phyloP scores from a whole-genome alignment of 1,140 invertebrate species.

The Megalonaias nervosa region DNA sequence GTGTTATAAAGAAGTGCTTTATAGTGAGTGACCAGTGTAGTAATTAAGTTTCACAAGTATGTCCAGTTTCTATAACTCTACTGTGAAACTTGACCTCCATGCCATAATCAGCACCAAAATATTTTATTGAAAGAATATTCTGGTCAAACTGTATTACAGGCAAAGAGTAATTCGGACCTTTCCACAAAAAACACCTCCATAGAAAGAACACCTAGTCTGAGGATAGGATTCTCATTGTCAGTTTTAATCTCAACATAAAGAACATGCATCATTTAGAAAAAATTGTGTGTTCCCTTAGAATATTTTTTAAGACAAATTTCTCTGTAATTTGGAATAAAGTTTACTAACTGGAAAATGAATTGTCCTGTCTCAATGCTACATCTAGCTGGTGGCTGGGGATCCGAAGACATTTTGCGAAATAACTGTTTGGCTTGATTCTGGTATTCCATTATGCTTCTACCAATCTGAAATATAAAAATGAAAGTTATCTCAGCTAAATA shows the following conservation, averaged over 20 bases:
- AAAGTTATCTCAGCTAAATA: no score
- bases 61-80: no score
- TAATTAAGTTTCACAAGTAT: no score
- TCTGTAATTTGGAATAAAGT: no score
- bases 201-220: not conserved
- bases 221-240: not conserved
- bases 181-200: not conserved
- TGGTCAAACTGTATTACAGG: no score
- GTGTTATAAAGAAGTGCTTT: no score
- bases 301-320: no score
- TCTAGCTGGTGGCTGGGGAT: slow-evolving; percentile 83
- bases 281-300: not conserved
- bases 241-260: not conserved
- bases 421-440: slow-evolving; percentile 99
- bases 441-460: slow-evolving; percentile 94
- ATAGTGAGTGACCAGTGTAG: no score
- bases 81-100: no score
- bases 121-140: no score
- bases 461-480: slow-evolving; percentile 78
- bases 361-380: slow-evolving; percentile 97
- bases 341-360: slow-evolving; percentile 97
- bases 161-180: no score
- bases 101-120: no score
- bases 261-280: not conserved
- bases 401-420: slow-evolving; percentile 84